Percentiles rank a stretch among this genome's conserved stretches.
phyloP scores from a whole-genome alignment of 2,113 vertebrate species.

The Carollia perspicillata region DNA sequence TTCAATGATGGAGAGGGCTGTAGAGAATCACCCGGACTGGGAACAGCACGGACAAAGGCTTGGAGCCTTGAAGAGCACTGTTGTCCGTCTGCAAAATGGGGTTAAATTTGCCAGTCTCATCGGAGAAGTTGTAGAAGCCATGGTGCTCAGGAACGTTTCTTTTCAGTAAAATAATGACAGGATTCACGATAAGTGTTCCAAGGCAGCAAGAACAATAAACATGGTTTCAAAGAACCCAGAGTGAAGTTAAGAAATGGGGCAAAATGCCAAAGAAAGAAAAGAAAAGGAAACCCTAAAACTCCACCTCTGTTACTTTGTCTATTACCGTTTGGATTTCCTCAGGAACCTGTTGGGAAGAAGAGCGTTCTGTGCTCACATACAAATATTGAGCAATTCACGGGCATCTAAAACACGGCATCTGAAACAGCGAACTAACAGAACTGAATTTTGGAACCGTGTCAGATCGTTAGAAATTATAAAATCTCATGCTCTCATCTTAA shows the following conservation, averaged over 20 bases:
- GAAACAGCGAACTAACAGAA: not conserved
- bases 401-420: not conserved
- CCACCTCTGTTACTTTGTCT: not conserved
- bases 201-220: not conserved
- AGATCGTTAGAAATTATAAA: not conserved
- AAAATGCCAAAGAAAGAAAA: not conserved
- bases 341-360: not conserved
- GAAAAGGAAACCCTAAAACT: not conserved
- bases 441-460: not conserved
- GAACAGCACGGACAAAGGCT: not conserved
- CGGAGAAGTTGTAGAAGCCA: not conserved
- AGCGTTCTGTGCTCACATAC: not conserved
- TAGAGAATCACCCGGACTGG: not conserved
- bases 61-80: not conserved
- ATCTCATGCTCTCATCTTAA: not conserved
- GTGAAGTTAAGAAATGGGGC: not conserved
- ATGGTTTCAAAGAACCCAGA: not conserved
- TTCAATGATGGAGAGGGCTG: not conserved
- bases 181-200: not conserved
- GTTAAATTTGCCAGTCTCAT: not conserved
- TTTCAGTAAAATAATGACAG: not conserved
- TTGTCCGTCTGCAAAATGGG: not conserved
- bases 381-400: not conserved
- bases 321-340: not conserved
- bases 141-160: not conserved